Evolutionary conservation across 2,797 vertebrate species (phyloP).

Genomic region (Amblyraja radiata): DNA sequence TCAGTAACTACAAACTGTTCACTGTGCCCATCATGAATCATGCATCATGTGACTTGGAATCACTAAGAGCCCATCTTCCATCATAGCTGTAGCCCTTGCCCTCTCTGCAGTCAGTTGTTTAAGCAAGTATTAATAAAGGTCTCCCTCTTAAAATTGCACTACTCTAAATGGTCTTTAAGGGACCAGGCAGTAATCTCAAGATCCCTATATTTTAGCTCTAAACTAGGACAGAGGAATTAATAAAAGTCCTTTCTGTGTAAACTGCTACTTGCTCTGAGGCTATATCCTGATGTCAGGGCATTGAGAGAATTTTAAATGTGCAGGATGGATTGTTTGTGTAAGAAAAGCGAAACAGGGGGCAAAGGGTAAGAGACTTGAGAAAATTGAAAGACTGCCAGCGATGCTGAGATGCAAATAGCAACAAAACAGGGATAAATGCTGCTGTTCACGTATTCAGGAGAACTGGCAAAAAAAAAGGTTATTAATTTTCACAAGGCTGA

Average conservation of each 20-base stretch:
- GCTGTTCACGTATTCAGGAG: slow-evolving; percentile 72
- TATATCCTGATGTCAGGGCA: slow-evolving; percentile 71
- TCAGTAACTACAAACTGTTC: slow-evolving; percentile 60
- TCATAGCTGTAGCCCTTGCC: slow-evolving; percentile 66
- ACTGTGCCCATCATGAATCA: slow-evolving; percentile 65
- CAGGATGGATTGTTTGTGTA: slow-evolving; percentile 85
- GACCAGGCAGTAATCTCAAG: slow-evolving; percentile 75
- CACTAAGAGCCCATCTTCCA: slow-evolving; percentile 68
- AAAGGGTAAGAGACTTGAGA: slow-evolving; percentile 80
- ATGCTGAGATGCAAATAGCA: slow-evolving; percentile 76
- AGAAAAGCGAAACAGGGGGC: slow-evolving; percentile 69
- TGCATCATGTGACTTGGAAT: slow-evolving; percentile 60
- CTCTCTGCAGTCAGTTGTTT: slow-evolving; percentile 64
- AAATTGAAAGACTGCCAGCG: slow-evolving; percentile 80
- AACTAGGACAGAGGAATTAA: slow-evolving; percentile 80
- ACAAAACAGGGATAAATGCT: slow-evolving; percentile 77
- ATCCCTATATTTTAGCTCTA: slow-evolving; percentile 72
- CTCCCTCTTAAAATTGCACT: slow-evolving; percentile 72
- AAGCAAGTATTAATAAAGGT: slow-evolving; percentile 80
- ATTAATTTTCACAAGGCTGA: slow-evolving; percentile 92
- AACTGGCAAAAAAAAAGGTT: slow-evolving; percentile 65
- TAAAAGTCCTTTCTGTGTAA: slow-evolving; percentile 73
- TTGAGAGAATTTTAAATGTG: slow-evolving; percentile 81
- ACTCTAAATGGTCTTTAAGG: slow-evolving; percentile 75
- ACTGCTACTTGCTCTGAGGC: slow-evolving; percentile 71